Evolutionary conservation across 2,797 vertebrate species (phyloP), one percentile per base, ranked within the genome.

Genomic region (Rhodeus uyekii): DNA sequence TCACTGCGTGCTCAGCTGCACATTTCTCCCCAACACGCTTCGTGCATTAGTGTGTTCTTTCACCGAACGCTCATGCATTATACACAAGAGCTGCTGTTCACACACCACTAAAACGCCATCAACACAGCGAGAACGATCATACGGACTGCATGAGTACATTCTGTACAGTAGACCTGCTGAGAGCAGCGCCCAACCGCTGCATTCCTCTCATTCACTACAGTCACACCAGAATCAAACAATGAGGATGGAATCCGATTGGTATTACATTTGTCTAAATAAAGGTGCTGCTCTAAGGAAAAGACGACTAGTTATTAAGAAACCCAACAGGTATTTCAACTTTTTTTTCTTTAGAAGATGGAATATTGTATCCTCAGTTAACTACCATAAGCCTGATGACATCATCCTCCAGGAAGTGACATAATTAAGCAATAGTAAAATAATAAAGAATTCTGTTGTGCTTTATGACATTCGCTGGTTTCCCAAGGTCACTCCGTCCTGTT

Each of bases 41-140:
- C 78, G 76, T 86, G 83, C 90, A 88, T 90, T 88, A 88, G 81
- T 75, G 81, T 75, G 6, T 61, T 48, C 60, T 83, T 32, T 61
- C 19, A 83, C 83, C 80, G 34, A 83, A 78, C 77, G 12, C 44
- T 84, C 65, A 67, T 78, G 71, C 65, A 72, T 83, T 78, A 78
- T 78, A 46, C 65, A 78, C 60, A 55, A 29, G 58, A 73, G 22
- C 69, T 27, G 69, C 79, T 81, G 58, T 74, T 53, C n/a, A 18
- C 65, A 27, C 29, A 60, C 64, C 24, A 29, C 65, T 44, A 7
- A 69, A 18, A 80, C 34, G 1, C 7, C 36, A 53, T 64, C 58
- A 64, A 65, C 58, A 24, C n/a, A 60, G 22, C 1, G 32, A 42
- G 22, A 14, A 34, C 4, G 12, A 44, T 29, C 46, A 69, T 14